A percentile compares a stretch with the other conserved stretches of the same genome.
Conservation (phyloP, 2,797 vertebrate genomes). For the Danio tinwini region DNA sequence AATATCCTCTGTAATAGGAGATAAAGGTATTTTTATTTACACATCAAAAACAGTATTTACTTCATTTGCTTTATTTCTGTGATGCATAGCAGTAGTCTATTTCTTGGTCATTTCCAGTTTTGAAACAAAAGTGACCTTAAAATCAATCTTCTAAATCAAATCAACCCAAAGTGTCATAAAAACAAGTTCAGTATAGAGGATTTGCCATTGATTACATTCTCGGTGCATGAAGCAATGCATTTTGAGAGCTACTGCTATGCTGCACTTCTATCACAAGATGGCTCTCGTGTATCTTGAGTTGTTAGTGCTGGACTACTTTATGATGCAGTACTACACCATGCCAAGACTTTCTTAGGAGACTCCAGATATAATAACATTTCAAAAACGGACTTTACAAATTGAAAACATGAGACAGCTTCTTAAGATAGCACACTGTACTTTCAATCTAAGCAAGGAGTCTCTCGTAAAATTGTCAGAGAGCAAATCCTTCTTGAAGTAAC, state of each 20-base stretch:
- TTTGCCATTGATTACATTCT: background rate
- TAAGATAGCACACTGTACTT: background rate
- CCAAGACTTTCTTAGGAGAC: constrained; percentile 69
- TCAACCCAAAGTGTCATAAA: background rate
- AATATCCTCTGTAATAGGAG: constrained; percentile 80
- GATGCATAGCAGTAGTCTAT: constrained; percentile 71
- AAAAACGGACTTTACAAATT: background rate
- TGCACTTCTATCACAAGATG: constrained; percentile 69
- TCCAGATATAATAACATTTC: constrained; percentile 11
- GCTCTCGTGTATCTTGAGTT: constrained; percentile 54
- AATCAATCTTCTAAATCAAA: background rate
- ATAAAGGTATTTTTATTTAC: constrained; percentile 22
- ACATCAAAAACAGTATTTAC: background rate
- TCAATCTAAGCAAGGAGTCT: background rate
- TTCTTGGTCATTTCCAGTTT: background rate
- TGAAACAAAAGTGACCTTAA: background rate
- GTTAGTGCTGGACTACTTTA: constrained; percentile 64
- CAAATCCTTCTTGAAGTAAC: background rate
- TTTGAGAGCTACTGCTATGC: constrained; percentile 73
- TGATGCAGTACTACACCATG: constrained; percentile 54
- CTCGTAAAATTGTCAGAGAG: background rate
- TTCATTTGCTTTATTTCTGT: constrained; percentile 46
- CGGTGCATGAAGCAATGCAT: background rate
- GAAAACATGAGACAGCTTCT: background rate
- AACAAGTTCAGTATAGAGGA: background rate